Evolutionary conservation across 2,113 vertebrate species (phyloP).

Genomic region (Toxotes jaculatrix): DNA sequence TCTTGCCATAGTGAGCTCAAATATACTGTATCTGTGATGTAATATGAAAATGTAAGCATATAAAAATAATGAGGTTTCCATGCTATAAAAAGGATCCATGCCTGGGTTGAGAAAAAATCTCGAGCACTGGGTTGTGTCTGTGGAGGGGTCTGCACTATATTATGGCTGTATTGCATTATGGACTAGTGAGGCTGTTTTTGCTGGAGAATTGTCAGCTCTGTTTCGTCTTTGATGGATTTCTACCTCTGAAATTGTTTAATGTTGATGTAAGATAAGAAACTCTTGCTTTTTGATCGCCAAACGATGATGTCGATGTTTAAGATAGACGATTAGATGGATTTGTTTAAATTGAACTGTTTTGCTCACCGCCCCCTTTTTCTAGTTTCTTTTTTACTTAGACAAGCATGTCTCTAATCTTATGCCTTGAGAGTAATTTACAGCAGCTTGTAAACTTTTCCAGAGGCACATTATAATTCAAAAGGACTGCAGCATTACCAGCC

Average conservation of each 20-base stretch:
- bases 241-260: conserved; percentile 47
- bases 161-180: conserved; percentile 58
- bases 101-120: conserved; percentile 23
- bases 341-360: conserved; percentile 21
- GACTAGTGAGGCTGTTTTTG: conserved; percentile 36
- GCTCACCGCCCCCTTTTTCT: background rate
- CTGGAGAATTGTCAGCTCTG: conserved; percentile 50
- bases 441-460: conserved; percentile 14
- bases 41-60: conserved; percentile 28
- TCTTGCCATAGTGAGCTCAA: background rate
- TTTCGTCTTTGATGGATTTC: conserved; percentile 57
- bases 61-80: conserved; percentile 2
- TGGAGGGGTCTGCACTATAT: conserved; percentile 44
- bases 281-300: conserved; percentile 28
- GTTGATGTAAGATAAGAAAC: conserved; percentile 40
- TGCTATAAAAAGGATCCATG: conserved; percentile 14
- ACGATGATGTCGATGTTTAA: conserved; percentile 13
- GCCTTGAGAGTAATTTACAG: conserved; percentile 10
- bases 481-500: conserved; percentile 12
- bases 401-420: background rate
- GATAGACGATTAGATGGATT: conserved; percentile 8
- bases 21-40: conserved; percentile 21
- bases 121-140: conserved; percentile 32
- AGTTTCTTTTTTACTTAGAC: background rate
- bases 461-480: conserved; percentile 35